Evolutionary conservation across 2,797 vertebrate genomes (phyloP), one percentile per base, ranked within the genome.

Genomic region (Rhinella marina): DNA sequence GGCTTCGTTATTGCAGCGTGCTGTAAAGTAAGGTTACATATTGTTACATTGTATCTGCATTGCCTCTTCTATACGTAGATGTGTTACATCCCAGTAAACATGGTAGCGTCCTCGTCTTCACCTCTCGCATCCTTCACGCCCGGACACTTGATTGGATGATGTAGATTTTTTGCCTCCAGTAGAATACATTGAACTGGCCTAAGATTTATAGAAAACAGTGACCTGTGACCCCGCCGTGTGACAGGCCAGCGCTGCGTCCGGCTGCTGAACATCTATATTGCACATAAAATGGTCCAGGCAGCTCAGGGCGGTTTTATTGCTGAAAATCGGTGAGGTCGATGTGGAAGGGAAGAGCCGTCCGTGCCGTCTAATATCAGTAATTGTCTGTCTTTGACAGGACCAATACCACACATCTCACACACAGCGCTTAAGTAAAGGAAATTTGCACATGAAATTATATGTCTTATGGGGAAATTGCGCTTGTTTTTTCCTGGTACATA

Each of bases 371-470:
- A 99, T 99, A 97, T 97, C 96, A 97, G 97, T 99, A 99, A 99
- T 99, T 99, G 97, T 94, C 95, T 96, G 95, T 96, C 95, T 98
- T 97, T 99, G 98, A 99, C 98, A 99, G 98, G 96, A 92, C 96
- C 96, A 97, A 96, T 97, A 99, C 98, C 97, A 97, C 97, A 91
- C 97, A 96, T 95, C 97, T 95, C 96, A 96, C 97, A 96, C 97
- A 96, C 95, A 95, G 94, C 96, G 96, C 96, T 97, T 96, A 97
- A 94, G 94, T 95, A 98, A 95, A 85, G 52, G 50, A 82, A 96
- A 99, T 99, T 98, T 98, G 97, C 97, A 98, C 97, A 98, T 97
- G 97, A 99, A 99, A 99, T 99, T 99, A 98, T 97, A 96, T 94
- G 94, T 91, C 95, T 95, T 95, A 93, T 94, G 95, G 96, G 95